A percentile compares a stretch with the other conserved stretches of the same genome.
These are phyloP conservation scores for Mythimna vitellina DNA, from an alignment of 2,888 invertebrate genomes.

Conservation along the genomic window DNA sequence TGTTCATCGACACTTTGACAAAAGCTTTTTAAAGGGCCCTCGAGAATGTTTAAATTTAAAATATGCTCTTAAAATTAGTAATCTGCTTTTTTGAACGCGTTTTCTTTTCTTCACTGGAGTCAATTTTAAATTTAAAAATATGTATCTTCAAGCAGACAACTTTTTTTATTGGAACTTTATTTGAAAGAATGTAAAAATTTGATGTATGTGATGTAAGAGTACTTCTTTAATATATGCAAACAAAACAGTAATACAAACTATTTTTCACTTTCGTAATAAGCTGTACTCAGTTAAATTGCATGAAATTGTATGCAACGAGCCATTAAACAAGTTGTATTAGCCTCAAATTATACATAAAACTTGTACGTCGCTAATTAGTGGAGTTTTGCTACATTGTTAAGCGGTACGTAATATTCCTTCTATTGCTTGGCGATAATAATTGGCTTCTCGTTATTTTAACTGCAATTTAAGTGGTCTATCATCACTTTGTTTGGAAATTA, in stretches of 20 bases:
- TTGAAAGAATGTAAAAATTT: background rate
- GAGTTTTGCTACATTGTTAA: slow-evolving; percentile 68
- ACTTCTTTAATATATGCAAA: slow-evolving; percentile 11
- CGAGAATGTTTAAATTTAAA: slow-evolving; percentile 46
- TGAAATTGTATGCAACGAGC: slow-evolving; percentile 69
- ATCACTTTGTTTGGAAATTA: slow-evolving; percentile 58
- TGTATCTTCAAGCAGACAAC: background rate
- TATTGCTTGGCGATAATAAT: slow-evolving; percentile 63
- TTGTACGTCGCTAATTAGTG: slow-evolving; percentile 66
- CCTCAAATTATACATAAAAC: slow-evolving; percentile 68
- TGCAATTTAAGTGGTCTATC: slow-evolving; percentile 57
- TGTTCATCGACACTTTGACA: slow-evolving; percentile 59
- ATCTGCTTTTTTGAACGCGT: slow-evolving; percentile 2
- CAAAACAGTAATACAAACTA: slow-evolving; percentile 48
- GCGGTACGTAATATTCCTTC: slow-evolving; percentile 61
- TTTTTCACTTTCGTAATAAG: slow-evolving; percentile 61
- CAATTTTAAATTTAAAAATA: background rate
- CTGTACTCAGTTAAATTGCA: slow-evolving; percentile 67
- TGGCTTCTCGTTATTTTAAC: slow-evolving; percentile 59
- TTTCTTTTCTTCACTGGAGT: background rate
- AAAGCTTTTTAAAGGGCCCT: slow-evolving; percentile 60
- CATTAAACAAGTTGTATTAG: slow-evolving; percentile 69
- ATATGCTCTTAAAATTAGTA: slow-evolving; percentile 17
- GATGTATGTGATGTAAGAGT: too few relatives aligned
- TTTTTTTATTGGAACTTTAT: background rate